Percentiles rank a stretch among this genome's conserved stretches.
phyloP scores from a whole-genome alignment of 2,888 invertebrate species.

The Achlya flavicornis region DNA sequence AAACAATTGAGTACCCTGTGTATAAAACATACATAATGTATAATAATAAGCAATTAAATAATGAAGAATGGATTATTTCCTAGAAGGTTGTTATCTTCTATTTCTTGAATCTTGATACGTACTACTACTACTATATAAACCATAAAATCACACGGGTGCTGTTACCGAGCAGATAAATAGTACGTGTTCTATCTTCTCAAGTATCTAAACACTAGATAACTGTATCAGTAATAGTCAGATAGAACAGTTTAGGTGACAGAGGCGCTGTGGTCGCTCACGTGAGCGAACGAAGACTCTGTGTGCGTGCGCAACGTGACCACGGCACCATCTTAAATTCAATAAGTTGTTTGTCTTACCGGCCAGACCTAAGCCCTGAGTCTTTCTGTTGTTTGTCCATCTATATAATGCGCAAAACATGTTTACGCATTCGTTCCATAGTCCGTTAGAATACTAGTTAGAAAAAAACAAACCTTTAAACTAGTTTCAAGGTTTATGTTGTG shows the following conservation, averaged over 20 bases:
- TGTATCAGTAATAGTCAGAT: constrained; percentile 41
- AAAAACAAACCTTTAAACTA: constrained; percentile 30
- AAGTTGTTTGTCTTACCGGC: neutral
- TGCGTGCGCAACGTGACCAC: constrained; percentile 59
- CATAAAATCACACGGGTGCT: neutral
- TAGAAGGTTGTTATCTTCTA: neutral
- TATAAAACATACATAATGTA: no score
- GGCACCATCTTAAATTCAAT: constrained; percentile 19
- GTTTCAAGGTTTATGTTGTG: constrained; percentile 62
- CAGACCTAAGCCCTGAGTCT: neutral
- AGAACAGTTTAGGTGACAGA: constrained; percentile 30
- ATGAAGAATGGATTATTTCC: neutral
- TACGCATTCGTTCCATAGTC: constrained; percentile 32
- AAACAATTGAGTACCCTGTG: no score
- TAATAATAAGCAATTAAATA: neutral
- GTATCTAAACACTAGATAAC: constrained; percentile 29
- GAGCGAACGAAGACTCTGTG: constrained; percentile 43
- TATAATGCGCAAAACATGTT: constrained; percentile 31
- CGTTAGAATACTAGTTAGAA: constrained; percentile 42
- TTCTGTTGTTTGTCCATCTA: neutral
- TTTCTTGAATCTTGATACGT: neutral
- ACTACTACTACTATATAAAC: no score
- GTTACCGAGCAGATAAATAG: constrained; percentile 7
- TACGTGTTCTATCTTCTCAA: constrained; percentile 42
- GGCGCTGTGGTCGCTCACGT: constrained; percentile 50